Evolutionary conservation across 2,113 vertebrate species (phyloP), one percentile per base, ranked within the genome.

Genomic region (Halichoeres trimaculatus): DNA sequence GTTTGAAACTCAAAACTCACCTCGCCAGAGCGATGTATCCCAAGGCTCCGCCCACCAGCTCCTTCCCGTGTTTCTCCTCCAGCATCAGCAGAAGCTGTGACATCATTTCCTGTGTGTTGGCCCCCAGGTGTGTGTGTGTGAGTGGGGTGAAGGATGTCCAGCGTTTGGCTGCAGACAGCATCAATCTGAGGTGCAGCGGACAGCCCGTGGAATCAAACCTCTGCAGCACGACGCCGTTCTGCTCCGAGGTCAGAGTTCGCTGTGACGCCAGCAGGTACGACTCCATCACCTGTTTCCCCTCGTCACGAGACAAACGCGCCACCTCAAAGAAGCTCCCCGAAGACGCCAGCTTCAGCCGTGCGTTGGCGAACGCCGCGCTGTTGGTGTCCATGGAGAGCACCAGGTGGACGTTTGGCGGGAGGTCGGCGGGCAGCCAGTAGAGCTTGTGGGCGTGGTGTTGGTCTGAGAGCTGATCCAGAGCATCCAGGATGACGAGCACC

Each of bases 401-500:
- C 12, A 96, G 58, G 63, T 95, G 94, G 4, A 95, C 84, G 10
- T 90, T 85, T 0, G 95, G 90, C 0, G 95, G 95, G n/a, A 95
- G 88, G 8, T 30, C 59, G 24, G 80, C 24, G 0, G 95, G 95
- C 62, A 96, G 82, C 95, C 95, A 95, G 54, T 67, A 71, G 10
- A 94, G 58, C 8, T 83, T 84, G 60, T 61, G 89, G 0, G 91
- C 65, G 0, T 53, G 74, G 13, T 48, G 61, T 1, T 34, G 50
- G 2, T 85, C 62, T 2, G 92, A 81, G 1, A 97, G 84, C 12
- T 88, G 92, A 9, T 96, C 95, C 69, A 95, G 5, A 0, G 89
- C 86, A 22, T 95, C 96, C 24, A 96, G 84, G 52, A 97, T 63
- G 8, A 98, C n/a, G 24, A 96, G 72, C 0, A 96, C 80, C 0